A percentile compares a stretch with the other conserved stretches of the same genome.
Evolutionary conservation across 2,113 vertebrate species (phyloP).

Genomic region (Athene cunicularia): DNA sequence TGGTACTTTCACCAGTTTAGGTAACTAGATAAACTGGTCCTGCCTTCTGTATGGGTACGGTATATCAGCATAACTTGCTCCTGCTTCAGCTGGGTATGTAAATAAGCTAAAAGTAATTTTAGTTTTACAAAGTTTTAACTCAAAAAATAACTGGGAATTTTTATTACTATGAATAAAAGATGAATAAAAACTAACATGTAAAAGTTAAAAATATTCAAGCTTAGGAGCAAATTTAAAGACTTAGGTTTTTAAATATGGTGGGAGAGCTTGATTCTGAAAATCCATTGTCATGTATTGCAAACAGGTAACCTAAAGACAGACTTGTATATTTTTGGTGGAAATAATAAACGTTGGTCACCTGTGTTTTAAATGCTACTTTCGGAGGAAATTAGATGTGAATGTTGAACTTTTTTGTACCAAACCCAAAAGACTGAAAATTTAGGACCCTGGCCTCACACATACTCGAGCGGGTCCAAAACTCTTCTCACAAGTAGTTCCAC

Average conservation of each 20-base stretch:
- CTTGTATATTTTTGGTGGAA: background rate
- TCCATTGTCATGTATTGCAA: background rate
- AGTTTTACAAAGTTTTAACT: background rate
- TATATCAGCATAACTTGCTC: background rate
- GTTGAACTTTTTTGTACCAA: background rate
- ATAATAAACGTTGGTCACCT: background rate
- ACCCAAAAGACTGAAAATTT: background rate
- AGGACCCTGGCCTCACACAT: background rate
- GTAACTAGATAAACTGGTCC: background rate
- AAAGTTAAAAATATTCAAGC: background rate
- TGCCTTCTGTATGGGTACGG: background rate
- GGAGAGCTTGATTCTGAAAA: background rate
- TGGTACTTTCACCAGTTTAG: conserved; percentile 16
- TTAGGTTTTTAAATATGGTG: background rate
- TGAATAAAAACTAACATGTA: background rate
- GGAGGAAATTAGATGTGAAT: background rate
- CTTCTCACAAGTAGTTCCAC: background rate
- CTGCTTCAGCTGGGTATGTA: background rate
- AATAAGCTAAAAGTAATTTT: background rate
- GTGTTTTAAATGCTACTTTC: background rate
- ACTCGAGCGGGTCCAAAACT: background rate
- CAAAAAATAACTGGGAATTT: background rate
- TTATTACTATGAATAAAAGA: background rate
- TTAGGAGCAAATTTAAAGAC: background rate
- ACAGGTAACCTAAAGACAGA: background rate